Percentiles rank a stretch among this genome's conserved stretches.
These are phyloP conservation scores for Nomada ruficornis DNA, from an alignment of 2,888 invertebrate genomes.

Conservation along the genomic window DNA sequence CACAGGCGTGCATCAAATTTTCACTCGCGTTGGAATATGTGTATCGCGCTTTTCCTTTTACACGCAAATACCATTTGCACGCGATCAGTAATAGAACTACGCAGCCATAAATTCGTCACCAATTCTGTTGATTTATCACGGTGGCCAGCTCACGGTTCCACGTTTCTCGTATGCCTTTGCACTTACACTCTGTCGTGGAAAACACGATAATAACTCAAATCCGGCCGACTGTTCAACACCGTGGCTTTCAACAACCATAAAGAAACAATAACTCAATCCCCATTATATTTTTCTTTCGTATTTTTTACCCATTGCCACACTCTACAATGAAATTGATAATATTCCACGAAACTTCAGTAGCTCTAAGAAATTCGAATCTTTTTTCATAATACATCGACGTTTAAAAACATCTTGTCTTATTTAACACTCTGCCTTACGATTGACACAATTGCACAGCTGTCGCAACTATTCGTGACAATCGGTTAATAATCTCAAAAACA, in stretches of 20 bases:
- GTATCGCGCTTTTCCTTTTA: constrained; percentile 4
- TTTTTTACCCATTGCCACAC: too few relatives aligned
- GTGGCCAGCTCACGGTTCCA: not conserved
- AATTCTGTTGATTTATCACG: constrained; percentile 47
- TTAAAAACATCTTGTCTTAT: too few relatives aligned
- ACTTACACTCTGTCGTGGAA: constrained; percentile 24
- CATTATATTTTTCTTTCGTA: not conserved
- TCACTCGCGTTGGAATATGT: not conserved
- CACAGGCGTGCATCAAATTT: not conserved
- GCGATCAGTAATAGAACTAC: constrained; percentile 42
- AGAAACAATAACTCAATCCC: constrained; percentile 49
- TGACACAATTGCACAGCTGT: too few relatives aligned
- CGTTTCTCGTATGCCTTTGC: constrained; percentile 9
- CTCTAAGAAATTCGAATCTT: too few relatives aligned
- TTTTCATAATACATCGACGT: too few relatives aligned
- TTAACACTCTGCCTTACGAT: too few relatives aligned
- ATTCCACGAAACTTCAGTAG: too few relatives aligned
- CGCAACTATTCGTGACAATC: too few relatives aligned
- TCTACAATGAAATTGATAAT: too few relatives aligned
- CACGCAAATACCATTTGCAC: constrained; percentile 8
- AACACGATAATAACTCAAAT: constrained; percentile 55
- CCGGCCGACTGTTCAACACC: constrained; percentile 9
- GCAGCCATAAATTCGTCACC: constrained; percentile 31
- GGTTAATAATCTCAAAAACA: too few relatives aligned
- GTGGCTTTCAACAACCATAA: constrained; percentile 24